Evolutionary conservation across 2,888 invertebrate species (phyloP), one percentile per base, ranked within the genome.

Genomic region (Macropis europaea): DNA sequence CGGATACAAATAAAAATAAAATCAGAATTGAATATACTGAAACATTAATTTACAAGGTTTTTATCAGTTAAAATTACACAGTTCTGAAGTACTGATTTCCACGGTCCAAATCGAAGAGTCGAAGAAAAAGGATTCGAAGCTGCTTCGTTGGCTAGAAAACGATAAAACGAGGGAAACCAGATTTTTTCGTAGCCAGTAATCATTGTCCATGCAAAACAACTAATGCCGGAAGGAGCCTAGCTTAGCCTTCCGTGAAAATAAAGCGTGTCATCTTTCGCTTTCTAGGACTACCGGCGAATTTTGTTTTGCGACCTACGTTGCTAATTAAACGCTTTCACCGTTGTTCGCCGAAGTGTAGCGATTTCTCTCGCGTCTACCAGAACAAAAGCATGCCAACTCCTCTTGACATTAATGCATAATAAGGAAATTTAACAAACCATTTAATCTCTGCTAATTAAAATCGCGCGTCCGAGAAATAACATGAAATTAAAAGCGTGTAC

Each of bases 311-410:
- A 69, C 64, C 59, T 34, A 15, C 30, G 59, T 36, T 17, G 59
- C 26, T 75, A 75, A 75, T 75, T 75, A 64, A 64, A n/a, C 69
- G 69, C 74, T 75, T 75, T 75, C 74, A 66, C 74, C 73, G 63
- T 63, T 66, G 68, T 54, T 63, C 74, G 60, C 48, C 60, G 47
- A 60, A 56, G 59, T 64, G 74, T 69, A 54, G 56, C 68, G 69
- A 73, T 75, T 75, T 75, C 74, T 73, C 74, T 48, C 24, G 13
- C 32, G 53, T 61, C 26, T 34, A n/a, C 24, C 28, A 38, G 45
- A 53, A 56, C 73, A 53, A 48, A 30, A 48, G 59, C 36, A 52
- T 43, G 52, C 28, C 30, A 48, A 52, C 54, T 24, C 38, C 19
- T n/a, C n/a, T 26, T 54, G 24, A 3, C 30, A 38, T 54, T 40